Percentiles rank a stretch among this genome's conserved stretches.
Evolutionary conservation across 2,113 vertebrate genomes (phyloP).

Genomic region (Megaptera novaeangliae): DNA sequence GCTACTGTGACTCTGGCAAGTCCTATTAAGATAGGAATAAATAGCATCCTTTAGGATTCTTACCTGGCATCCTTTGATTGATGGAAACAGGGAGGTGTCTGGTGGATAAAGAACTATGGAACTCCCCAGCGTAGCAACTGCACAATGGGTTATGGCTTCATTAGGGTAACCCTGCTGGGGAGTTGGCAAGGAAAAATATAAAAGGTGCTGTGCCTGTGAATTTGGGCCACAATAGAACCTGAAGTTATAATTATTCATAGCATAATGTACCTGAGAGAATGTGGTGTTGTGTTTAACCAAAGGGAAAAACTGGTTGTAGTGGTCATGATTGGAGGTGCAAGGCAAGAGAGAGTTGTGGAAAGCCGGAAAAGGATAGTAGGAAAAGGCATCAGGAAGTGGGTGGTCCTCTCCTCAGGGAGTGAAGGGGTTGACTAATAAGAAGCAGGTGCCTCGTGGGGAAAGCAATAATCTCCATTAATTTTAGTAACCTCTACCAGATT

Average conservation of each 20-base stretch:
- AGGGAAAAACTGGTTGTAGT: not conserved
- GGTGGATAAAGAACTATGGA: not conserved
- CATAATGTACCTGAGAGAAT: not conserved
- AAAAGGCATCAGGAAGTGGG: not conserved
- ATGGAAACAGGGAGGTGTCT: not conserved
- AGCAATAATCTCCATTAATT: not conserved
- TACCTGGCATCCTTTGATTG: not conserved
- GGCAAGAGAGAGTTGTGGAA: not conserved
- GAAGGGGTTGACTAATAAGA: not conserved
- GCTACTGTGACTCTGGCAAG: not conserved
- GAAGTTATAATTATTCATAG: not conserved
- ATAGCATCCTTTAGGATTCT: not conserved
- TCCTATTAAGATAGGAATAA: not conserved
- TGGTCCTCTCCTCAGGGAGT: not conserved
- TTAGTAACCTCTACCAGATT: not conserved
- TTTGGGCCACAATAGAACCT: not conserved
- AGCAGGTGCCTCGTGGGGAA: not conserved
- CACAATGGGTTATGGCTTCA: not conserved
- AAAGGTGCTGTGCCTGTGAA: not conserved
- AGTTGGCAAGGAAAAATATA: not conserved
- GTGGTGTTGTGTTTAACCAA: not conserved
- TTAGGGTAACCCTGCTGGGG: not conserved
- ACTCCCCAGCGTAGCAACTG: not conserved
- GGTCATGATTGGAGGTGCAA: not conserved
- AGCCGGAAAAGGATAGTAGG: not conserved